A percentile compares a stretch with the other conserved stretches of the same genome.
Conservation (phyloP, 1,140 invertebrate genomes). For the Monomorium pharaonis region DNA sequence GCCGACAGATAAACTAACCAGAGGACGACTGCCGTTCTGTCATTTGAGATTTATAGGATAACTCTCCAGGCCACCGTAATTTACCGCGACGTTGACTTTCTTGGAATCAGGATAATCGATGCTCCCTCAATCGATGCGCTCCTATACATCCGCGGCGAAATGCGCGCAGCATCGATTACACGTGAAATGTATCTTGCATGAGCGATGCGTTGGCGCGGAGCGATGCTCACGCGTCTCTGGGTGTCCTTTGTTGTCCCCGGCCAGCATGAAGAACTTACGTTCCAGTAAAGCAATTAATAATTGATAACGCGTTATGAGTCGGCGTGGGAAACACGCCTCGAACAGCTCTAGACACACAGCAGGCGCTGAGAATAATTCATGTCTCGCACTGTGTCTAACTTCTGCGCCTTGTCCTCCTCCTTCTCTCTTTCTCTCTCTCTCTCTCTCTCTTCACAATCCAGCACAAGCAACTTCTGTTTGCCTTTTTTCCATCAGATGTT, state of each 20-base stretch:
- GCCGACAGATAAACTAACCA: conserved; percentile 45
- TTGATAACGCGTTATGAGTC: conserved; percentile 72
- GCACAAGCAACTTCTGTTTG: conserved; percentile 16
- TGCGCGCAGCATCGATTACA: conserved; percentile 38
- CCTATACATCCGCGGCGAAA: conserved; percentile 5
- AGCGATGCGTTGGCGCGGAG: conserved; percentile 17
- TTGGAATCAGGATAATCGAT: conserved; percentile 56
- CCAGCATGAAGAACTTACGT: conserved; percentile 43
- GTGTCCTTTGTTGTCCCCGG: not conserved
- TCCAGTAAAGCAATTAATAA: conserved; percentile 73
- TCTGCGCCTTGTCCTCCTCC: conserved; percentile 23
- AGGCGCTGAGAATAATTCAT: conserved; percentile 75
- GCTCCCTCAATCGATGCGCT: conserved; percentile 1
- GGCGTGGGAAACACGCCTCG: conserved; percentile 73
- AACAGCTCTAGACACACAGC: conserved; percentile 67
- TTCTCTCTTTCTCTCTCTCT: not conserved
- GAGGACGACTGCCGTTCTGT: conserved; percentile 58
- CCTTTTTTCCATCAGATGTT: conserved; percentile 53
- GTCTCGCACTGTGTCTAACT: conserved; percentile 62
- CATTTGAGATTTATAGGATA: conserved; percentile 66
- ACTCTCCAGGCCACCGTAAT: conserved; percentile 4
- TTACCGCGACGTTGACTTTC: conserved; percentile 55
- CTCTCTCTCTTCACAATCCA: no score
- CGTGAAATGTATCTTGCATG: conserved; percentile 56
- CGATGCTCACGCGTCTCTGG: not conserved